Percentiles rank a stretch among this genome's conserved stretches.
Conservation (phyloP, 2,888 invertebrate genomes). For the Hirudinaria manillensis region DNA sequence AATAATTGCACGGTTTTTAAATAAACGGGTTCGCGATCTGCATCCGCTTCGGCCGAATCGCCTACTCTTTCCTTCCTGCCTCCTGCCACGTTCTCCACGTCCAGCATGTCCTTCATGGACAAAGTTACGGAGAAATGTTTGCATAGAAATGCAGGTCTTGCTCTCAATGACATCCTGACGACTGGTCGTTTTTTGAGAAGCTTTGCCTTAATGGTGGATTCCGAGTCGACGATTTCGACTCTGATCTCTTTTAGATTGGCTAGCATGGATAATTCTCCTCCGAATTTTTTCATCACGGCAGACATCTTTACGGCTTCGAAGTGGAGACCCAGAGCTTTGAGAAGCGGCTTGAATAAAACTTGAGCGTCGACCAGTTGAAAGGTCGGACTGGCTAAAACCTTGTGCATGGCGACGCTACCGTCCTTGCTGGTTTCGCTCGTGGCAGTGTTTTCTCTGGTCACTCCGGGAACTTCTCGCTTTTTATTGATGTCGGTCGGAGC, state of each 20-base stretch:
- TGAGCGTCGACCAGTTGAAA: conserved; percentile 75
- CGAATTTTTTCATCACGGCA: conserved; percentile 71
- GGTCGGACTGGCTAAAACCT: conserved; percentile 43
- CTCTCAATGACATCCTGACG: conserved; percentile 64
- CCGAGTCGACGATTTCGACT: conserved; percentile 89
- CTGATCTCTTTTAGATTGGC: conserved; percentile 78
- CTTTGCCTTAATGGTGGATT: conserved; percentile 54
- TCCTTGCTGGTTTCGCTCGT: conserved; percentile 51
- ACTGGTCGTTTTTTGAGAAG: conserved; percentile 36
- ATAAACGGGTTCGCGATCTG: conserved; percentile 16
- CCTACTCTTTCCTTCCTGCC: conserved; percentile 15
- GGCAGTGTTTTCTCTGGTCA: conserved; percentile 37
- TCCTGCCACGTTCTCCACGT: conserved; percentile 60
- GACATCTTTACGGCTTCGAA: conserved; percentile 62
- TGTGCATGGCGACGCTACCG: conserved; percentile 46
- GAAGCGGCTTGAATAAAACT: conserved; percentile 67
- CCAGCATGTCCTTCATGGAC: conserved; percentile 80
- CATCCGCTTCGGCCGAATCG: conserved; percentile 43
- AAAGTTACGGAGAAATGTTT: conserved; percentile 83
- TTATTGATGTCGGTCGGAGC: not conserved
- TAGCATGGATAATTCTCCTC: conserved; percentile 64
- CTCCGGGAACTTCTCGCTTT: not conserved
- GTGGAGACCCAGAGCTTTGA: conserved; percentile 78
- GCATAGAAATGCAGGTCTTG: conserved; percentile 81
- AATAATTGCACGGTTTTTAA: conserved; percentile 21